Base-by-base conservation (phyloP, 2,113 vertebrate genomes). In the Maccullochella peelii region DNA sequence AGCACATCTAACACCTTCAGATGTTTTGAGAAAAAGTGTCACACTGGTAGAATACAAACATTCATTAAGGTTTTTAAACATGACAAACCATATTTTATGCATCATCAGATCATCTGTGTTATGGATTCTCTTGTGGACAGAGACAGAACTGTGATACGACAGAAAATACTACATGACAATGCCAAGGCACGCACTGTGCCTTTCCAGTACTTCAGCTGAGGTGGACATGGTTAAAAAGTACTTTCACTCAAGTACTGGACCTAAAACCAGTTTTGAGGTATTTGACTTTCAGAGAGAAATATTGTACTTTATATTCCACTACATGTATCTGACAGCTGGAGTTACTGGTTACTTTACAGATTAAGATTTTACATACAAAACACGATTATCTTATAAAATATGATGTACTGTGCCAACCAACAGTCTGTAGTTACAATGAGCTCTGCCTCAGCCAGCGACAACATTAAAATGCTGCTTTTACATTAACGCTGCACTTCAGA, bases 41-140 rank as follows among this genome's bases (percentile, higher is more conserved):
- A 71, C 12, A 27, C 4, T 36, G 57, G 23, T 12, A 33, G 40
- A 80, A 50, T 36, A 58, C 23, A 72, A 74, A 76, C 55, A 75
- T 42, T 16, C 52, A 68, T 66, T n/a, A 76, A 47, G 70, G 42
- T 52, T 79, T 75, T 71, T 69, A 57, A 75, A 52, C 52, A 73
- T 69, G 65, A 66, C 55, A 71, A 70, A 42, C 21, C 30, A 54
- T 40, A 20, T 70, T 82, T 72, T 6, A 67, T 27, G 36, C 25
- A 16, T 36, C 70, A 27, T n/a, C 27, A n/a, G 47, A 71, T 71
- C 12, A 25, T 27, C 68, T 66, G 82, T 82, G 69, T 47, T 83
- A 40, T 80, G 66, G 66, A 65, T 73, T 72, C 52, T 50, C 81
- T 33, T n/a, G 75, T 88, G 90, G 88, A 77, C 20, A 10, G 50